Conservation (phyloP, 1,140 invertebrate genomes). For the Oryzaephilus surinamensis region DNA sequence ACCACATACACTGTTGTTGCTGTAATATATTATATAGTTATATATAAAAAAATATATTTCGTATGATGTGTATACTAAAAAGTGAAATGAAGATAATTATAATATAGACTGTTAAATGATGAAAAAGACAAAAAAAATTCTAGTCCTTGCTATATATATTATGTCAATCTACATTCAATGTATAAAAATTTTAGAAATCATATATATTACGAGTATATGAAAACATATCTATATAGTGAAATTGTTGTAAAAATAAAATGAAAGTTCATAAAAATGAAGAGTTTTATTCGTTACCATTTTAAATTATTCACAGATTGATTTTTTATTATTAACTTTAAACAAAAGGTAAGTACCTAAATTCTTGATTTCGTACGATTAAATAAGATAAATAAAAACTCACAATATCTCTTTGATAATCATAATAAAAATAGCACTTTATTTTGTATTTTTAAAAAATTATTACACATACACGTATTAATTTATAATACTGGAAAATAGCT, state of each 20-base stretch:
- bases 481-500: conserved; percentile 16
- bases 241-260: conserved; percentile 18
- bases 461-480: conserved; percentile 9
- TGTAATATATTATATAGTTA: conserved; percentile 12
- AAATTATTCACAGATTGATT: too few species aligned
- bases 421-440: conserved; percentile 9
- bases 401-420: too few species aligned
- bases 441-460: too few species aligned
- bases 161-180: conserved; percentile 12
- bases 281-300: too few species aligned
- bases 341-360: too few species aligned
- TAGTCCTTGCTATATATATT: conserved; percentile 12
- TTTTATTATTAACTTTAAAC: too few species aligned
- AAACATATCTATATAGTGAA: too few species aligned
- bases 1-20: conserved; percentile 12
- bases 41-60: conserved; percentile 14
- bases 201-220: too few species aligned
- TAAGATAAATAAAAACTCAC: too few species aligned
- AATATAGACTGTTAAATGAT: conserved; percentile 18
- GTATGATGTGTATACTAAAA: conserved; percentile 16
- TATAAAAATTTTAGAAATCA: conserved; percentile 15
- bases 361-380: too few species aligned
- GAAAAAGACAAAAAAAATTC: conserved; percentile 2
- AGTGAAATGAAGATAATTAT: too few species aligned
- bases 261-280: too few species aligned